Conservation (phyloP, 2,113 vertebrate genomes). For the Otis tarda region DNA sequence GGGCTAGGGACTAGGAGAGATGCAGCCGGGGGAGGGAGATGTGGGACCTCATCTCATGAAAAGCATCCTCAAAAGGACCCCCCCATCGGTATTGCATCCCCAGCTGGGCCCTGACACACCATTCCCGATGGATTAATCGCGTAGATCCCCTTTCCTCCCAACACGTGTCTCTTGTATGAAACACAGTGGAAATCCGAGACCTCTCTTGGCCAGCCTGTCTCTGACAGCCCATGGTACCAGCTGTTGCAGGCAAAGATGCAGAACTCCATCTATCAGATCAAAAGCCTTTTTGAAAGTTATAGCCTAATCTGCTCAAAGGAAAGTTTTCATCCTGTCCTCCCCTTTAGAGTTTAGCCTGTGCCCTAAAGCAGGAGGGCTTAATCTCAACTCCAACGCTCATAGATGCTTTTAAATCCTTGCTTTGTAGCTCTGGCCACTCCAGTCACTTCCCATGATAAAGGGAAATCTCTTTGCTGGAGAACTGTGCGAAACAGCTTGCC, state of each 20-base stretch:
- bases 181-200: background rate
- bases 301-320: conserved; percentile 4
- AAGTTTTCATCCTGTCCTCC: background rate
- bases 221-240: accelerated
- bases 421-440: conserved; percentile 10
- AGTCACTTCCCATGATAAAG: background rate
- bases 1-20: background rate
- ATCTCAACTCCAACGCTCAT: background rate
- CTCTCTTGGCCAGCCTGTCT: background rate
- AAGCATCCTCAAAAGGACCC: background rate
- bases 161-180: accelerated
- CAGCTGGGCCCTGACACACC: background rate
- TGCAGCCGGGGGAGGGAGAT: background rate
- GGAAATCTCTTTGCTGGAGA: conserved; percentile 4
- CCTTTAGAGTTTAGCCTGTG: background rate
- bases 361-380: conserved; percentile 26
- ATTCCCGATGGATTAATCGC: accelerated
- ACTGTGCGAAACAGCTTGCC: background rate
- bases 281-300: background rate
- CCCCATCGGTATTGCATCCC: accelerated
- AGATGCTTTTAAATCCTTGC: conserved; percentile 29
- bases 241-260: background rate
- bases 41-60: background rate
- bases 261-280: background rate
- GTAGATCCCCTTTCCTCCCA: accelerated